Evolutionary conservation across 2,797 vertebrate genomes (phyloP).

Genomic region (Leucoraja ocellata): DNA sequence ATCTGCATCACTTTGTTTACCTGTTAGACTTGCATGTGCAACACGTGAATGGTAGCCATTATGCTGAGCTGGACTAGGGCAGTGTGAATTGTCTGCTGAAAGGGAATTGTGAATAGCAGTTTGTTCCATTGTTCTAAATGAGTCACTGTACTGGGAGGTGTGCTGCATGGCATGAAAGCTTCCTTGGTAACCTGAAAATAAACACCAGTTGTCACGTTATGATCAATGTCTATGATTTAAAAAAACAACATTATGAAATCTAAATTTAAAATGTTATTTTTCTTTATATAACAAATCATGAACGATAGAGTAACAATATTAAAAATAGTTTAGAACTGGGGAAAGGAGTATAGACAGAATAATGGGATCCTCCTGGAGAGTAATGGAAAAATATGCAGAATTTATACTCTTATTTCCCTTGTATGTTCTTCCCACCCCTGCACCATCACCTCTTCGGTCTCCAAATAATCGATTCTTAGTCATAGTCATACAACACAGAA

Average conservation of each 20-base stretch:
- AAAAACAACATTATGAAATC: neutral
- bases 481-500: too few species aligned
- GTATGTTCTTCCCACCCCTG: neutral
- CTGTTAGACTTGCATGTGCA: slow-evolving; percentile 63
- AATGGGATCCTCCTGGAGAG: neutral
- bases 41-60: slow-evolving; percentile 77
- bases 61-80: slow-evolving; percentile 72
- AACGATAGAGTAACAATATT: neutral
- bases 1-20: slow-evolving; percentile 54
- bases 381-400: neutral
- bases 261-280: neutral
- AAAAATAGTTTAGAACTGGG: neutral
- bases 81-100: slow-evolving; percentile 68
- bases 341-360: neutral
- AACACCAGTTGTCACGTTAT: neutral
- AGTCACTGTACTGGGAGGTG: slow-evolving; percentile 86
- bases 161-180: slow-evolving; percentile 81
- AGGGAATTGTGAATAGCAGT: slow-evolving; percentile 58
- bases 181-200: slow-evolving; percentile 83
- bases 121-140: slow-evolving; percentile 77
- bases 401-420: neutral
- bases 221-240: neutral
- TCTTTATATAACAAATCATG: neutral
- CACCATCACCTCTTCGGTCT: too few species aligned
- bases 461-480: neutral